phyloP scores from a whole-genome alignment of 2,113 vertebrate species.

The Atrichornis clamosus region DNA sequence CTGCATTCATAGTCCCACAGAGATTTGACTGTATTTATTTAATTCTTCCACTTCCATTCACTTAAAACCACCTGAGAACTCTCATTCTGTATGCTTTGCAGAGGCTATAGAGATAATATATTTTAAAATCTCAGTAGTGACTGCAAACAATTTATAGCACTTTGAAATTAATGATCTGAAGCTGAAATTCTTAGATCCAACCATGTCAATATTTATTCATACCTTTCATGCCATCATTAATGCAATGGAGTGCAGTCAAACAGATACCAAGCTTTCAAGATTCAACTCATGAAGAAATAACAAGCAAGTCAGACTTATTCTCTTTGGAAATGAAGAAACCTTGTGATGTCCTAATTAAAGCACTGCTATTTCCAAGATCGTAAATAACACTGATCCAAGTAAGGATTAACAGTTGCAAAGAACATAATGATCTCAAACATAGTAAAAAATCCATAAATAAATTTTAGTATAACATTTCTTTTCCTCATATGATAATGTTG shows the following conservation, averaged over 20 bases:
- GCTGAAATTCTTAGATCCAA: background rate
- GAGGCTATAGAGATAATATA: background rate
- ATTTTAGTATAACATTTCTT: background rate
- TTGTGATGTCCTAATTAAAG: conserved; percentile 1
- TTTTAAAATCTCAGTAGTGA: background rate
- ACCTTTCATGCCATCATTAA: conserved; percentile 22
- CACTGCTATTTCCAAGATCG: background rate
- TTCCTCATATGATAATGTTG: background rate
- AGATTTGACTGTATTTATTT: background rate
- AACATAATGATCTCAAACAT: background rate
- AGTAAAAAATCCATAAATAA: background rate
- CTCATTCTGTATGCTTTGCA: background rate
- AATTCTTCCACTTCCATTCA: background rate
- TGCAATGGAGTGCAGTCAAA: background rate
- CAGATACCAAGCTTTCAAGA: background rate
- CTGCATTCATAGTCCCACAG: background rate
- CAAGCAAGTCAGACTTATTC: conserved; percentile 3
- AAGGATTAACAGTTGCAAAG: background rate
- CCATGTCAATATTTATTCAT: conserved; percentile 15
- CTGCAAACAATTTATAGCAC: background rate
- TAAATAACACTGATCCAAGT: background rate
- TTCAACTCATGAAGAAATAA: background rate
- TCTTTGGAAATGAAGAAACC: conserved; percentile 16
- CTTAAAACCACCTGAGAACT: background rate
- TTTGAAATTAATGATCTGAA: conserved; percentile 20